Base-by-base conservation (phyloP, 1,140 invertebrate genomes). In the Anadara kagoshimensis region DNA sequence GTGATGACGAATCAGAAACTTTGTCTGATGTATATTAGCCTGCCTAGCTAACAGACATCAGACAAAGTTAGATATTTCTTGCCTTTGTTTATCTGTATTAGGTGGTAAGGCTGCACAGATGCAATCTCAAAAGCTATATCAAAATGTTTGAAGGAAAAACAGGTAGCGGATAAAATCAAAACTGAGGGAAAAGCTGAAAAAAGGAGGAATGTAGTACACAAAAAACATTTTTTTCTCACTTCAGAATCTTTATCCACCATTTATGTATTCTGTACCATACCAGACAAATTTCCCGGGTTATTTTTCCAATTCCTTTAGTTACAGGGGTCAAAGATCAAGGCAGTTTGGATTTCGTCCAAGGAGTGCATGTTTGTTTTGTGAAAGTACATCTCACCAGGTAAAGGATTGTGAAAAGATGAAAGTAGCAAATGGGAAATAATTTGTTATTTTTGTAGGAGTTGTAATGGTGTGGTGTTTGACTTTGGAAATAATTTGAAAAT, bases 41-140 rank as follows among this genome's bases (percentile, higher is more conserved):
- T 29, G 73, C 16, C 73, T 69, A 22, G 73, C 66, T 43, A 65
- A 43, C 49, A 26, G 61, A 7, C 51, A 69, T 51, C 59, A 69
- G 26, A 14, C 11, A n/a, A 72, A 72, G 29, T 12, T 72, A 11
- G 20, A 69, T 51, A 69, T 75, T 56, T 36, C 68, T 45, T 24
- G 11, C 41, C 56, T 76, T 10, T 65, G 47, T 54, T 51, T 75
- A 44, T 36, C 51, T 20, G 59, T 75, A 10, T 22, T 75, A 41
- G 67, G 66, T 11, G 58, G 65, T 20, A 69, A 69, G 20, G 66
- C 51, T 0, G 66, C 41, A n/a, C n/a, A n/a, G 66, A 68, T 58
- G 53, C 47, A 8, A 64, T 68, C 20, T 43, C 58, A 16, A 63
- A 69, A 51, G 36, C 45, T 41, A 26, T 14, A 16, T 22, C n/a